These are phyloP conservation scores for Cynopterus sphinx DNA, from an alignment of 2,797 vertebrate species.

Conservation along the genomic window DNA sequence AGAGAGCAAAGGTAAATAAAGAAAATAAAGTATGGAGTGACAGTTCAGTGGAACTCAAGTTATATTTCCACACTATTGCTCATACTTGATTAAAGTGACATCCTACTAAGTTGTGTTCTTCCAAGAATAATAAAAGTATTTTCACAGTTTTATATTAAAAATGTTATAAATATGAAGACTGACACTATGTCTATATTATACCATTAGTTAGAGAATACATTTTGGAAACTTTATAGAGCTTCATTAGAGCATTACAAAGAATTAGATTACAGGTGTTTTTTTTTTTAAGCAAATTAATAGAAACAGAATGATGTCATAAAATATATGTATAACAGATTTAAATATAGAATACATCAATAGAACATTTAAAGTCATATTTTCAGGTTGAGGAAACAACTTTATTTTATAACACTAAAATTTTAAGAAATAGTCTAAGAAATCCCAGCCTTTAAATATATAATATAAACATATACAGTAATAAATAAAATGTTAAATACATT, in stretches of 20 bases:
- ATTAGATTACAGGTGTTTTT: not conserved
- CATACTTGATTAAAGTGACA: not conserved
- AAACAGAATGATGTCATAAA: not conserved
- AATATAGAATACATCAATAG: conserved; percentile 76
- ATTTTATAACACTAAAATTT: conserved; percentile 82
- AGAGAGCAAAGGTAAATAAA: not conserved
- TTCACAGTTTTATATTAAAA: not conserved
- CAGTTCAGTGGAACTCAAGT: not conserved
- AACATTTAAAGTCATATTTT: conserved; percentile 83
- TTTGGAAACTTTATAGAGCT: not conserved
- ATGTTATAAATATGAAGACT: not conserved
- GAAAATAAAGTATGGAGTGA: not conserved
- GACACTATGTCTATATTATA: not conserved
- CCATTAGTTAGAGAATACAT: not conserved
- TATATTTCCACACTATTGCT: not conserved
- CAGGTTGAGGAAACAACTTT: conserved; percentile 83
- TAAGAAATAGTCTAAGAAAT: conserved; percentile 86
- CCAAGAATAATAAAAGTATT: not conserved
- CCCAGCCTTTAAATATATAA: conserved; percentile 79
- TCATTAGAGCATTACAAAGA: not conserved
- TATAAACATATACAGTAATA: conserved; percentile 83
- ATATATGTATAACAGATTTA: not conserved
- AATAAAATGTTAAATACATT: conserved; percentile 82
- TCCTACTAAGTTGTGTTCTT: not conserved
- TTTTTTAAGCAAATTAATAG: not conserved